These are phyloP conservation scores for Horisme vitalbata DNA, from an alignment of 2,888 invertebrate species.

Conservation along the genomic window DNA sequence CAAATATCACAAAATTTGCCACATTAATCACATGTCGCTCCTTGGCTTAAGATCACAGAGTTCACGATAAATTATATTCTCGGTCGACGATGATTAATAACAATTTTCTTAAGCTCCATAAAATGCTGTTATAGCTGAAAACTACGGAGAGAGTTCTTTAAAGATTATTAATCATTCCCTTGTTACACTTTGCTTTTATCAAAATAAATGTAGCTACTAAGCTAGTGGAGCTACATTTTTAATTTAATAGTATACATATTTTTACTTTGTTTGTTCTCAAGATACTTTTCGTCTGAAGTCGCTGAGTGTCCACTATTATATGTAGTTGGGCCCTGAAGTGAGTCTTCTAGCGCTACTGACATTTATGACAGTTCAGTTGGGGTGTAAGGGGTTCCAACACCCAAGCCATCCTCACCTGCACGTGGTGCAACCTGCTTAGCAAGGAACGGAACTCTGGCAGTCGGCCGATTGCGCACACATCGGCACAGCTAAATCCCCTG, in stretches of 20 bases:
- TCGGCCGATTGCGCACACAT: too few relatives aligned
- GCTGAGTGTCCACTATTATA: too few relatives aligned
- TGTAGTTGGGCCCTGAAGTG: too few relatives aligned
- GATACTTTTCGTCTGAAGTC: too few relatives aligned
- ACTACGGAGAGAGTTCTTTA: conserved; percentile 14
- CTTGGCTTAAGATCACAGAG: conserved; percentile 6
- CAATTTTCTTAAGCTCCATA: conserved; percentile 14
- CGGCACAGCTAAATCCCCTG: too few relatives aligned
- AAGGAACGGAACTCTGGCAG: too few relatives aligned
- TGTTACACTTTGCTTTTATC: neutral
- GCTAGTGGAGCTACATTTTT: neutral
- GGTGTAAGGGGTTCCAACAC: too few relatives aligned
- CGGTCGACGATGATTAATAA: conserved; percentile 20
- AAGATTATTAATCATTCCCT: conserved; percentile 16
- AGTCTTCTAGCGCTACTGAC: too few relatives aligned
- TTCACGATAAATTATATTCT: conserved; percentile 16
- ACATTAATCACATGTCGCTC: conserved; percentile 4
- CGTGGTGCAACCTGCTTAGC: too few relatives aligned
- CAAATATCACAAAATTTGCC: neutral
- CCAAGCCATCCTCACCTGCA: too few relatives aligned
- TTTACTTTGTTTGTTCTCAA: neutral
- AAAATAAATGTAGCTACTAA: neutral
- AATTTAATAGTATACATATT: neutral
- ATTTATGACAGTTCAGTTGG: too few relatives aligned
- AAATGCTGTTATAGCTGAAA: conserved; percentile 14